Evolutionary conservation across 2,113 vertebrate species (phyloP).

Genomic region (Collichthys lucidus): DNA sequence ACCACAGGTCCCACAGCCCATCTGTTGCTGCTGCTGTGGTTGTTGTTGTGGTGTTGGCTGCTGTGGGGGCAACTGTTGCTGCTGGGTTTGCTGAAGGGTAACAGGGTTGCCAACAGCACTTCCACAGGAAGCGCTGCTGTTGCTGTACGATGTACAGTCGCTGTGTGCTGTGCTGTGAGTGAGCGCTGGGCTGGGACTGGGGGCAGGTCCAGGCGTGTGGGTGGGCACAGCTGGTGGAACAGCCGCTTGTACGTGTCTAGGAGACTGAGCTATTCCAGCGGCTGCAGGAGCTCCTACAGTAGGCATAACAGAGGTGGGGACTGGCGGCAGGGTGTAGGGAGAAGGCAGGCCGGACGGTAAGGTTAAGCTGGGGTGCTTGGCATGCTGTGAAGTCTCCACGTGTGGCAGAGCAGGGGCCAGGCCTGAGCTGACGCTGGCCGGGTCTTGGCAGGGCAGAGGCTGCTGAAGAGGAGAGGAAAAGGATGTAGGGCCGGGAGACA

Average conservation of each 20-base stretch:
- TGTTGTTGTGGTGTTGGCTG: constrained; percentile 80
- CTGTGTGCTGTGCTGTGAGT: constrained; percentile 93
- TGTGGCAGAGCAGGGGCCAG: constrained; percentile 87
- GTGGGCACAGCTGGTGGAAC: constrained; percentile 89
- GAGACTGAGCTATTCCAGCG: constrained; percentile 69
- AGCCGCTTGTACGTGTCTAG: constrained; percentile 84
- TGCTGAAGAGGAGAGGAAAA: constrained; percentile 59
- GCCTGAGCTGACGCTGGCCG: constrained; percentile 52
- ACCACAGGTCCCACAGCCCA: constrained; percentile 91
- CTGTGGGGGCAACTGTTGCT: constrained; percentile 77
- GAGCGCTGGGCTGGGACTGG: constrained; percentile 90
- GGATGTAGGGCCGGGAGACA: constrained; percentile 85
- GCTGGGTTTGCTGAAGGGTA: constrained; percentile 75
- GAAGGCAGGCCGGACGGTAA: constrained; percentile 84
- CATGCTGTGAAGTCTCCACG: constrained; percentile 83
- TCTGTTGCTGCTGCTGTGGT: constrained; percentile 82
- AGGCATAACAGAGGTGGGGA: constrained; percentile 82
- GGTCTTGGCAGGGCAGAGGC: constrained; percentile 82
- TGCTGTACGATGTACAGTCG: constrained; percentile 91
- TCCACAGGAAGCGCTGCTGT: constrained; percentile 80
- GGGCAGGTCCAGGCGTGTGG: constrained; percentile 91
- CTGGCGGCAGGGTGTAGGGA: constrained; percentile 83
- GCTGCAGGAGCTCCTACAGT: constrained; percentile 75
- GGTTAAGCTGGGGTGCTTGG: constrained; percentile 86
- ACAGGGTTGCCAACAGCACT: constrained; percentile 73